phyloP scores from a whole-genome alignment of 2,888 invertebrate genomes.

The Hanleya hanleyi region DNA sequence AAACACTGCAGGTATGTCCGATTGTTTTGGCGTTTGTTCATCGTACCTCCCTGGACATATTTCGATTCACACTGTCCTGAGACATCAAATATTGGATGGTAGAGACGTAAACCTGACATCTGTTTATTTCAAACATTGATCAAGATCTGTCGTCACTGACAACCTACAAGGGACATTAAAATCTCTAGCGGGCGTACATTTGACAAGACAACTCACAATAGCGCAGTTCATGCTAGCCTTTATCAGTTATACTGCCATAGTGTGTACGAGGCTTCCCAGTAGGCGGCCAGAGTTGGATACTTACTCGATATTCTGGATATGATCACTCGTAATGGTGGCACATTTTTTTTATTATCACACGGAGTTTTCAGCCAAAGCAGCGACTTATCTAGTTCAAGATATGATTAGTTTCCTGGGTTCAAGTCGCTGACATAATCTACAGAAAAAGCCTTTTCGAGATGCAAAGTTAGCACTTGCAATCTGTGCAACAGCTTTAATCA shows the following conservation, averaged over 20 bases:
- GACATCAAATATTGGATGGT: no score
- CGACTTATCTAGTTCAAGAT: neutral
- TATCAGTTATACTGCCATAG: neutral
- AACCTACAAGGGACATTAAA: no score
- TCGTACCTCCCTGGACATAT: no score
- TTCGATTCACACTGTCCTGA: no score
- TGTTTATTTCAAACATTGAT: no score
- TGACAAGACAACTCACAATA: no score
- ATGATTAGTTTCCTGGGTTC: neutral
- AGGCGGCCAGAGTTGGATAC: neutral
- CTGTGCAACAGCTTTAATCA: neutral
- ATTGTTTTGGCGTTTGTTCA: no score
- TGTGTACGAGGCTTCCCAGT: neutral
- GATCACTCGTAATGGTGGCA: neutral
- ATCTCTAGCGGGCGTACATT: no score
- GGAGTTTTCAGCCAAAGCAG: neutral
- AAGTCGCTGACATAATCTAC: neutral
- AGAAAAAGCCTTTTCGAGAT: neutral
- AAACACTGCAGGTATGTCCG: no score
- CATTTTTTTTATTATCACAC: neutral
- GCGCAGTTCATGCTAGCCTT: neutral
- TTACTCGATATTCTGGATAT: neutral
- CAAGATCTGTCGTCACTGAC: no score
- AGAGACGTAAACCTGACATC: neutral
- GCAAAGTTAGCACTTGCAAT: neutral